phyloP scores from a whole-genome alignment of 2,797 vertebrate genomes.

The Cephalopachus bancanus region DNA sequence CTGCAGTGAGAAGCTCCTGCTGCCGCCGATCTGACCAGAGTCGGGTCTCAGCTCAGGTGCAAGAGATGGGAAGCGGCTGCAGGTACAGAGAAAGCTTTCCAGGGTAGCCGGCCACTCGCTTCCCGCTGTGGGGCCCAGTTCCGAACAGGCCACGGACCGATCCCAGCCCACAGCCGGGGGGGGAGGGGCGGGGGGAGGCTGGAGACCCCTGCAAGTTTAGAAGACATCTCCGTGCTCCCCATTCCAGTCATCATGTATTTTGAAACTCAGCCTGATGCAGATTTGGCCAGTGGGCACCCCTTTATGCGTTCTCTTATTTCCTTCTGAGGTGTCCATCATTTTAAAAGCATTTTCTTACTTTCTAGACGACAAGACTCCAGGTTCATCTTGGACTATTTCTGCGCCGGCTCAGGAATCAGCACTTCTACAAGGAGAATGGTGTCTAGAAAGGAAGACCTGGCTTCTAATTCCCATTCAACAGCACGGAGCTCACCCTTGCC shows the following conservation, averaged over 20 bases:
- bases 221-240: neutral
- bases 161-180: no score
- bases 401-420: neutral
- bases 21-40: no score
- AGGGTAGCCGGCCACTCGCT: no score
- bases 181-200: no score
- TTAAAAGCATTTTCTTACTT: neutral
- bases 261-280: neutral
- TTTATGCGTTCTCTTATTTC: constrained; percentile 7
- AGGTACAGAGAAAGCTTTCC: no score
- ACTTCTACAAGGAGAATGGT: neutral
- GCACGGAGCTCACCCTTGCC: neutral
- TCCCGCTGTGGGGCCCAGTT: no score
- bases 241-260: neutral
- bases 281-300: neutral
- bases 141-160: no score
- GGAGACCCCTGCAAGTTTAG: no score
- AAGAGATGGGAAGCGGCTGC: no score
- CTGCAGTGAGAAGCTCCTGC: no score
- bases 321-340: neutral
- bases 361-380: neutral
- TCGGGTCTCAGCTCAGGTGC: no score
- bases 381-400: neutral
- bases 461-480: neutral
- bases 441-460: neutral